Percentiles rank a stretch among this genome's conserved stretches.
Evolutionary conservation across 2,888 invertebrate genomes (phyloP).

Genomic region (Stictocephala bisonia): DNA sequence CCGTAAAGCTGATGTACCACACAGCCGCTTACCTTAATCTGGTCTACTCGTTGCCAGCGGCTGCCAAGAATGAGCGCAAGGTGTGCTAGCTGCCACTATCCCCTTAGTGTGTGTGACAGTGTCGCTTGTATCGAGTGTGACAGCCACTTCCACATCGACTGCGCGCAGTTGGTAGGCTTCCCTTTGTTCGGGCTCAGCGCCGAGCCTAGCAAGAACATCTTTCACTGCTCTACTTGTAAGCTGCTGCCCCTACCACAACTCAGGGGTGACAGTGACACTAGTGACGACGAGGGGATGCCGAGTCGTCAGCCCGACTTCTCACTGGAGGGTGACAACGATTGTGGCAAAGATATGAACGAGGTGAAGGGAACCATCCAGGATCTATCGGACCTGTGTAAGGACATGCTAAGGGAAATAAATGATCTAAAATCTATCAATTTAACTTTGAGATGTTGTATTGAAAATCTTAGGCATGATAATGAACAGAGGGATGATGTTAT

Average conservation of each 20-base stretch:
- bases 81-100: constrained; percentile 18
- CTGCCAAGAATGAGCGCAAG: neutral
- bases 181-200: constrained; percentile 19
- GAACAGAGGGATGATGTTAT: neutral
- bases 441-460: constrained; percentile 10
- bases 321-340: neutral
- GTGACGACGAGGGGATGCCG: constrained; percentile 2
- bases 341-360: constrained; percentile 6
- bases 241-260: constrained; percentile 1
- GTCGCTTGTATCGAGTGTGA: constrained; percentile 12
- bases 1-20: constrained; percentile 18
- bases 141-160: constrained; percentile 30
- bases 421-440: constrained; percentile 21
- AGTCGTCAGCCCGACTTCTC: constrained; percentile 6
- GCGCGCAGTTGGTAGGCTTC: constrained; percentile 27
- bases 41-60: neutral
- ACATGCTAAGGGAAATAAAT: constrained; percentile 20
- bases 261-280: neutral
- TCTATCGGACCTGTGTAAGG: constrained; percentile 27
- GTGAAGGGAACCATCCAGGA: constrained; percentile 5
- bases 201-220: constrained; percentile 12
- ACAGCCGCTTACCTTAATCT: constrained; percentile 19
- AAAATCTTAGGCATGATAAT: constrained; percentile 27
- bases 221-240: constrained; percentile 10
- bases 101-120: constrained; percentile 1